These are phyloP conservation scores for Syngnathus rostellatus DNA, from an alignment of 2,797 vertebrate genomes.

Conservation along the genomic window DNA sequence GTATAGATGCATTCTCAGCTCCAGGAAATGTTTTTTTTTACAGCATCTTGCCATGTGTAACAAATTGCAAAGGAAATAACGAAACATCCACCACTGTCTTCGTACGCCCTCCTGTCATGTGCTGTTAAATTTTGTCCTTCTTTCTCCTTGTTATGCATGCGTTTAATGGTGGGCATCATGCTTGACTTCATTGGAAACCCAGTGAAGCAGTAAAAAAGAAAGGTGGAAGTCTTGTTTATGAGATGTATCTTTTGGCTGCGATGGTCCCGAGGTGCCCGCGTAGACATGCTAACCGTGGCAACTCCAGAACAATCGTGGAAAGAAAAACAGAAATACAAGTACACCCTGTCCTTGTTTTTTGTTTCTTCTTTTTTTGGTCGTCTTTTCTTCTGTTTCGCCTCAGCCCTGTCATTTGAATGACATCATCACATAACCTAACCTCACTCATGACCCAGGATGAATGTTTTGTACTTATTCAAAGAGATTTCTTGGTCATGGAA, in stretches of 20 bases:
- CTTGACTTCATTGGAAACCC: constrained; percentile 20
- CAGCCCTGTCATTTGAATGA: no score
- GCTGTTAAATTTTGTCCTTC: constrained; percentile 5
- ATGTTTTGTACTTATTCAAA: no score
- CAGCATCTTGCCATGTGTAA: constrained; percentile 6
- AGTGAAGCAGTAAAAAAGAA: constrained; percentile 26
- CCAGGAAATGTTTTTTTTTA: constrained; percentile 4
- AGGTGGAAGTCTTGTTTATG: constrained; percentile 20
- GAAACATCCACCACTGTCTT: background rate
- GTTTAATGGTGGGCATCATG: constrained; percentile 15
- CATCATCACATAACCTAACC: no score
- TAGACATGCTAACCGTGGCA: background rate
- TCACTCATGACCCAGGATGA: no score
- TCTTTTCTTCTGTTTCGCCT: background rate
- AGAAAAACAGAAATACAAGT: background rate
- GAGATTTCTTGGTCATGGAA: no score
- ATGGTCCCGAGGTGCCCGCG: background rate
- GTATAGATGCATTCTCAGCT: background rate
- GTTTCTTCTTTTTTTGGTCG: background rate
- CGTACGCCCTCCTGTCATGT: constrained; percentile 4
- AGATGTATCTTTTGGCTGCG: constrained; percentile 19
- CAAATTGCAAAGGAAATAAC: constrained; percentile 6
- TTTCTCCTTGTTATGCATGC: constrained; percentile 17
- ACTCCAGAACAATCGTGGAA: background rate
- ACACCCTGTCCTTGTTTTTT: background rate